These are phyloP conservation scores for Hypolimnas misippus DNA, from an alignment of 2,888 invertebrate species.

Conservation along the genomic window DNA sequence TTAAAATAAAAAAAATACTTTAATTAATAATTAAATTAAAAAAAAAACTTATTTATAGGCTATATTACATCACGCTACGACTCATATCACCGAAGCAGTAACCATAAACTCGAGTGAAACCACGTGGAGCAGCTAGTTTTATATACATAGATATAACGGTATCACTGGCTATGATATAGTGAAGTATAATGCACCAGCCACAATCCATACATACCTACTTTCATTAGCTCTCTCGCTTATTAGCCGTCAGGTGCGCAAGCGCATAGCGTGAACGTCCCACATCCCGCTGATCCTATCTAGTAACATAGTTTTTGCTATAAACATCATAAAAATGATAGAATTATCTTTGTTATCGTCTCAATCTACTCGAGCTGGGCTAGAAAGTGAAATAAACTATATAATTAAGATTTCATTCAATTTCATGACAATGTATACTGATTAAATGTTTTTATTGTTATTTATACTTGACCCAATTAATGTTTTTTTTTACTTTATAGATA, in stretches of 20 bases:
- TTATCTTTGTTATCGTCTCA: slow-evolving; percentile 23
- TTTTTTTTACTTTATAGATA: neutral
- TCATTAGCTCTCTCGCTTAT: slow-evolving; percentile 32
- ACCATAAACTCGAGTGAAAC: too few species aligned
- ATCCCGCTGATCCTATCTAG: slow-evolving; percentile 34
- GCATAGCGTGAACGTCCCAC: slow-evolving; percentile 32
- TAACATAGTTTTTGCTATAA: slow-evolving; percentile 29
- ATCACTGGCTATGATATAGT: too few species aligned
- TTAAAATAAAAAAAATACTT: too few species aligned
- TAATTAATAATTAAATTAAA: too few species aligned
- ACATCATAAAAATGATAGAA: slow-evolving; percentile 23
- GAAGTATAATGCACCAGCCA: slow-evolving; percentile 13
- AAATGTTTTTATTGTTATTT: neutral
- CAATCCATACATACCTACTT: slow-evolving; percentile 27
- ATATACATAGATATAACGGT: too few species aligned
- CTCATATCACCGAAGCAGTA: too few species aligned
- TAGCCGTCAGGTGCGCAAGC: slow-evolving; percentile 24
- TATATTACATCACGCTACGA: too few species aligned
- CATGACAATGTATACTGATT: neutral
- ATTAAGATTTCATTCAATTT: slow-evolving; percentile 17
- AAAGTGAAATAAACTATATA: slow-evolving; percentile 32
- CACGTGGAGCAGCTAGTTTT: too few species aligned
- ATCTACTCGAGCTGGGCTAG: slow-evolving; percentile 22
- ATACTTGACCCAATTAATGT: neutral
- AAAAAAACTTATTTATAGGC: too few species aligned